Evolutionary conservation across 2,113 vertebrate genomes (phyloP).

Genomic region (Garra rufa): DNA sequence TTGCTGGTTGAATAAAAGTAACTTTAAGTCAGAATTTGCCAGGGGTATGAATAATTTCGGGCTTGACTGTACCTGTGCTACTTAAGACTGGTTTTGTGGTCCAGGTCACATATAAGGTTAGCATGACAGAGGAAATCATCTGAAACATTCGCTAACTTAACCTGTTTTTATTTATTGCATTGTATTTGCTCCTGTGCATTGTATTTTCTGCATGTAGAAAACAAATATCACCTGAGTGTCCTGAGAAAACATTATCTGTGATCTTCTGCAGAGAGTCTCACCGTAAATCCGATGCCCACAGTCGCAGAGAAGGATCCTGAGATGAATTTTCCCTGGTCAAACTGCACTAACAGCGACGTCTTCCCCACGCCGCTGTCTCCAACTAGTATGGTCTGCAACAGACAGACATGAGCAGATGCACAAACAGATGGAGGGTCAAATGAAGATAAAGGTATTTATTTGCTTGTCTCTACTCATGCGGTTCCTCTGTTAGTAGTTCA

Average conservation of each 20-base stretch:
- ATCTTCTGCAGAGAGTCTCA: slow-evolving; percentile 69
- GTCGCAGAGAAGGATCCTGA: slow-evolving; percentile 86
- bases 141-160: too few species aligned
- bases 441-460: neutral
- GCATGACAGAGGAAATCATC: too few species aligned
- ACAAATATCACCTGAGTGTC: neutral
- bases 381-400: slow-evolving; percentile 85
- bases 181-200: neutral
- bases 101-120: too few species aligned
- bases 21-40: too few species aligned
- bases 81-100: too few species aligned
- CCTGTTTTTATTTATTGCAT: too few species aligned
- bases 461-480: neutral
- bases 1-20: too few species aligned
- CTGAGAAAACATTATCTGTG: neutral
- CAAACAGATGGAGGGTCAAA: neutral
- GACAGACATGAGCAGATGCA: slow-evolving; percentile 11
- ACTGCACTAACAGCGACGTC: slow-evolving; percentile 88
- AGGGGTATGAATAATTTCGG: too few species aligned
- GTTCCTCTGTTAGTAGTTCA: neutral
- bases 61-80: too few species aligned
- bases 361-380: slow-evolving; percentile 88
- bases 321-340: slow-evolving; percentile 90
- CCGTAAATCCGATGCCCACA: slow-evolving; percentile 87
- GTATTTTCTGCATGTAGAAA: neutral